phyloP scores from a whole-genome alignment of 2,113 vertebrate species.

The Phylloscopus whistleri region DNA sequence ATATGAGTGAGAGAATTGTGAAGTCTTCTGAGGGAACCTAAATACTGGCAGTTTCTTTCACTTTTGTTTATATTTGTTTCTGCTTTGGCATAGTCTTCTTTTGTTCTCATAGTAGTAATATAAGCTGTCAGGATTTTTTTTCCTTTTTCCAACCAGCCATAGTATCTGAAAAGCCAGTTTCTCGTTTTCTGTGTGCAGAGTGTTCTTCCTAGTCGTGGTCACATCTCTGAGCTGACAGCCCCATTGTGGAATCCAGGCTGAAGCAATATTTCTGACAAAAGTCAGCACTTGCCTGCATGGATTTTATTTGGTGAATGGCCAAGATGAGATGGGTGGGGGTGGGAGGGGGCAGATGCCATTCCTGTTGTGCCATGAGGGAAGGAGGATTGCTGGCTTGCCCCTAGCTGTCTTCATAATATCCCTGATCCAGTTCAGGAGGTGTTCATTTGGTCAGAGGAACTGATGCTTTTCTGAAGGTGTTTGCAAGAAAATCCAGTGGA shows the following conservation, averaged over 20 bases:
- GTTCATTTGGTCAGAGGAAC: background rate
- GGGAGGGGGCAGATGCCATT: background rate
- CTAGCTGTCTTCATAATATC: background rate
- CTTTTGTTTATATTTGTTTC: background rate
- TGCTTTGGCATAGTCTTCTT: background rate
- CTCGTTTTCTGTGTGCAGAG: background rate
- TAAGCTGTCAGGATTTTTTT: background rate
- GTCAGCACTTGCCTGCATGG: background rate
- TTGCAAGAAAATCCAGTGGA: background rate
- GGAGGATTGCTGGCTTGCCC: background rate
- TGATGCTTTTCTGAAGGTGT: background rate
- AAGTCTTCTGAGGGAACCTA: background rate
- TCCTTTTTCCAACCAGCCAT: background rate
- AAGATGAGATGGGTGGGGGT: background rate
- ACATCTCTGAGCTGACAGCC: background rate
- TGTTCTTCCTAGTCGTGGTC: rapidly evolving
- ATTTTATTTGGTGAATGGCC: background rate
- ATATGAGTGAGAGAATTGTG: background rate
- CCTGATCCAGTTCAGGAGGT: background rate
- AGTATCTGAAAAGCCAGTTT: background rate
- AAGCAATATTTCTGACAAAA: background rate
- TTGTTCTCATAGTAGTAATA: background rate
- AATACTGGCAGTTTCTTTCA: background rate
- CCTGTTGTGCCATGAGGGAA: rapidly evolving
- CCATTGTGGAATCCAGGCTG: background rate